Evolutionary conservation across 2,888 invertebrate species (phyloP).

Genomic region (Eumacrocentrus americanus): DNA sequence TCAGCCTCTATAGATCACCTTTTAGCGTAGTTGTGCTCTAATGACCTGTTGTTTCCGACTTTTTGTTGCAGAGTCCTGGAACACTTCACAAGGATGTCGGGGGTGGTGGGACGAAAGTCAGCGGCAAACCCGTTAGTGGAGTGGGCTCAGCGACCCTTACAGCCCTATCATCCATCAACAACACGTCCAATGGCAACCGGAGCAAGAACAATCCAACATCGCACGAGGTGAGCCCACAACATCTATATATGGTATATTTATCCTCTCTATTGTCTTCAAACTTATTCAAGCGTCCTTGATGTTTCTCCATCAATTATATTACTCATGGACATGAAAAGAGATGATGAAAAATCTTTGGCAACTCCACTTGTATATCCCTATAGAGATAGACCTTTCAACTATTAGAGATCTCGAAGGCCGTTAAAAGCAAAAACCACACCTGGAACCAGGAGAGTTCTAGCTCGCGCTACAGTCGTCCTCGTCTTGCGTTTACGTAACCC

Average conservation of each 20-base stretch:
- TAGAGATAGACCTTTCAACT: no score
- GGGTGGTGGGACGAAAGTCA: constrained; percentile 58
- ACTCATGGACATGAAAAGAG: no score
- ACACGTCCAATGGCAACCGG: constrained; percentile 54
- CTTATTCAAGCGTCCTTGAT: no score
- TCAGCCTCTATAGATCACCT: neutral
- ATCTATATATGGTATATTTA: neutral
- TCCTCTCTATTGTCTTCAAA: no score
- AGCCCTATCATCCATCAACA: constrained; percentile 58
- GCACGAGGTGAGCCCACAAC: constrained; percentile 53
- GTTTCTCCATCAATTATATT: no score
- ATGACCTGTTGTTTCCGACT: constrained; percentile 1
- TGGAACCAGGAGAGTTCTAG: neutral
- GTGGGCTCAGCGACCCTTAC: constrained; percentile 59
- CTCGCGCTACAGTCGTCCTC: no score
- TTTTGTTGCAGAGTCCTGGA: constrained; percentile 57
- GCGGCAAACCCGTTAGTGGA: constrained; percentile 58
- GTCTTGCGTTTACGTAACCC: constrained; percentile 22
- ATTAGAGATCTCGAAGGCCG: neutral
- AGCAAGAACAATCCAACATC: constrained; percentile 56
- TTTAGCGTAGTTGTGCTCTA: constrained; percentile 13
- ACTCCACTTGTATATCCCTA: no score
- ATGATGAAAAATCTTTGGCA: no score
- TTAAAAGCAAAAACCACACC: neutral
- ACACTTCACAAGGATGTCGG: constrained; percentile 61